phyloP scores from a whole-genome alignment of 2,888 invertebrate genomes.

The Notodonta ziczac region DNA sequence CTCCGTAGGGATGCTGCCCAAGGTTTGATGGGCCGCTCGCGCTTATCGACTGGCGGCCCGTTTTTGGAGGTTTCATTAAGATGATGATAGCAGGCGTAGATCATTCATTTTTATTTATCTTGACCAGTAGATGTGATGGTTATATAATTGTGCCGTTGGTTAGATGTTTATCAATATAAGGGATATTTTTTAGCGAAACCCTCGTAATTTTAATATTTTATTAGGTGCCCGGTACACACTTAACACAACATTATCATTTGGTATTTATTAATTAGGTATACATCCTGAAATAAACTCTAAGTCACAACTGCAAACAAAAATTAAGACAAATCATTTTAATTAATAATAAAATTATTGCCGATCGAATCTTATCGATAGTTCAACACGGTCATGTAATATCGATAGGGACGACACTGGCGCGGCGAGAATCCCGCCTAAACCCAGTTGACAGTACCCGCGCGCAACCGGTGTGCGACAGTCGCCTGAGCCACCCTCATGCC shows the following conservation, averaged over 20 bases:
- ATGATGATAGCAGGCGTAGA: not conserved
- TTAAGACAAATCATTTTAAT: conserved; percentile 9
- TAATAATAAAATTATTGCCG: conserved; percentile 7
- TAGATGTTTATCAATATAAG: too few relatives aligned
- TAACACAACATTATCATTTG: not conserved
- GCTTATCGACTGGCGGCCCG: conserved; percentile 3
- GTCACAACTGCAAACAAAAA: not conserved
- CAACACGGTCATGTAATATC: conserved; percentile 34
- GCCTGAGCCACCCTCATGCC: conserved; percentile 54
- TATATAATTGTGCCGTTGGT: too few relatives aligned
- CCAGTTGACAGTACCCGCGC: conserved; percentile 60
- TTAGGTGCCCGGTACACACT: too few relatives aligned
- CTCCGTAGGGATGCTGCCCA: conserved; percentile 58
- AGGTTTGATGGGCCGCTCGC: conserved; percentile 28
- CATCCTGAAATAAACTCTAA: not conserved
- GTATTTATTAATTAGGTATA: too few relatives aligned
- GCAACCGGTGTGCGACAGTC: conserved; percentile 62
- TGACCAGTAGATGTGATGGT: too few relatives aligned
- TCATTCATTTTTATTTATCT: not conserved
- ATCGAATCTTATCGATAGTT: conserved; percentile 50
- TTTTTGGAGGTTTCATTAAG: not conserved
- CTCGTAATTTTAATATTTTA: too few relatives aligned
- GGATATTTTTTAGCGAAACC: too few relatives aligned
- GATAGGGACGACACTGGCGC: conserved; percentile 46
- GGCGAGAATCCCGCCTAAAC: conserved; percentile 58